Conservation (phyloP, 1,140 invertebrate genomes). For the Diplogasteroides magnus region DNA sequence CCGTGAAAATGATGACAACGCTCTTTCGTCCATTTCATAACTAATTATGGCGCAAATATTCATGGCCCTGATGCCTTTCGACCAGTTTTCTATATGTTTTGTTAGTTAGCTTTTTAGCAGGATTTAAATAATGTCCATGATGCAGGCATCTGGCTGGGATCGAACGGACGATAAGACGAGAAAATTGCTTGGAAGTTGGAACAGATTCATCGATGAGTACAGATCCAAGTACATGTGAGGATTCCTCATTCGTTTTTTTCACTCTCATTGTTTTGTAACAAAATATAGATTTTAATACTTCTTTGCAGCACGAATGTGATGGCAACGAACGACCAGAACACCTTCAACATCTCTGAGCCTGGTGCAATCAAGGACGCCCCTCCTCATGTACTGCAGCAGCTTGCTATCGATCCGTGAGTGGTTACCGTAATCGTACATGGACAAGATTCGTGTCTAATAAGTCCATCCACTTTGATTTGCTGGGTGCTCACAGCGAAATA, state of each 20-base stretch:
- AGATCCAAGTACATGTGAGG: conserved; percentile 43
- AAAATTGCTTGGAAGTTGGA: conserved; percentile 40
- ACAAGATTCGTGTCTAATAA: no score
- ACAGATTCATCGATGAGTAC: conserved; percentile 41
- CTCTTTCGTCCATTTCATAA: no score
- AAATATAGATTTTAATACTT: conserved; percentile 9
- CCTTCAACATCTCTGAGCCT: conserved; percentile 30
- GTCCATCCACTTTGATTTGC: no score
- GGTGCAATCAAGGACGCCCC: conserved; percentile 42
- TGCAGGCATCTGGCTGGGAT: conserved; percentile 40
- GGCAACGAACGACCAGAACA: conserved; percentile 43
- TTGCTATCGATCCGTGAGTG: conserved; percentile 38
- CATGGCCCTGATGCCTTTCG: no score
- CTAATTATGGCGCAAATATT: no score
- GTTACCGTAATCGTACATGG: no score
- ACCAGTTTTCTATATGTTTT: no score
- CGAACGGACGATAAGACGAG: conserved; percentile 44
- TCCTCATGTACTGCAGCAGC: conserved; percentile 42
- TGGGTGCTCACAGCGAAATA: no score
- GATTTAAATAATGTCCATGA: no score
- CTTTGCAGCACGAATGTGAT: conserved; percentile 44
- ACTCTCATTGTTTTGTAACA: neutral
- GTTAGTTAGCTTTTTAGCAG: no score
- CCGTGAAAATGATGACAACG: no score
- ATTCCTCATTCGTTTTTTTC: conserved; percentile 13